Base-by-base conservation (phyloP, 2,888 invertebrate species). In the Arge pagana region DNA sequence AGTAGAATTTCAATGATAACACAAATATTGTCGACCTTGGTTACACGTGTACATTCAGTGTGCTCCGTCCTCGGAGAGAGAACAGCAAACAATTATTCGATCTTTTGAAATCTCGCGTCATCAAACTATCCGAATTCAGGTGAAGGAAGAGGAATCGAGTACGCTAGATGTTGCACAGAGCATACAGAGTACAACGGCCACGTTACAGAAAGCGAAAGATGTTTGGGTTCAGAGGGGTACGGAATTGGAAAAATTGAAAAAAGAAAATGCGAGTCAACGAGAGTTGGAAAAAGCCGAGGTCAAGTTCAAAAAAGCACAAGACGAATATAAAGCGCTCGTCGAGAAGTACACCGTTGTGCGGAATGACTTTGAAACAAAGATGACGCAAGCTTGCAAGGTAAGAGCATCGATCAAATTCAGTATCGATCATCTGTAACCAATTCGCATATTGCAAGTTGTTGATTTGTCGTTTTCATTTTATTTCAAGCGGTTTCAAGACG, bases 321-420 rank as follows among this genome's bases (percentile, higher is more conserved):
- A 98, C 71, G 98, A 99, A 68, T 98, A 97, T 74, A 90, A 90
- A 74, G 81, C 82, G 58, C 83, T 94, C 63, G 87, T 96, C 59
- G 96, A 97, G 55, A 98, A 97, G 78, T 97, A 98, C 77, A 89
- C 88, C 67, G 81, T 84, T 23, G 88, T 95, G 41, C 89, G 97
- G 72, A 90, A 90, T 65, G 95, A 96, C 68, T 99, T 97, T 80
- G 96, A 97, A 78, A 87, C 87, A 68, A 95, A 95, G 80, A 97
- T 98, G 96, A 89, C 90, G 4, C 84, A 87, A 60, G 91, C 94
- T 31, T 94, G 93, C 78, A 89, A 89, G 79, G 88, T 88, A 79
- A 68, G 76, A 49, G 24, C 33, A 19, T 48, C 21, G 10, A 7
- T 7, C 35, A 8, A 16, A 6, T 13, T 11, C 48, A 39, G 18